phyloP scores from a whole-genome alignment of 1,140 invertebrate species.

The Matsumurasca onukii region DNA sequence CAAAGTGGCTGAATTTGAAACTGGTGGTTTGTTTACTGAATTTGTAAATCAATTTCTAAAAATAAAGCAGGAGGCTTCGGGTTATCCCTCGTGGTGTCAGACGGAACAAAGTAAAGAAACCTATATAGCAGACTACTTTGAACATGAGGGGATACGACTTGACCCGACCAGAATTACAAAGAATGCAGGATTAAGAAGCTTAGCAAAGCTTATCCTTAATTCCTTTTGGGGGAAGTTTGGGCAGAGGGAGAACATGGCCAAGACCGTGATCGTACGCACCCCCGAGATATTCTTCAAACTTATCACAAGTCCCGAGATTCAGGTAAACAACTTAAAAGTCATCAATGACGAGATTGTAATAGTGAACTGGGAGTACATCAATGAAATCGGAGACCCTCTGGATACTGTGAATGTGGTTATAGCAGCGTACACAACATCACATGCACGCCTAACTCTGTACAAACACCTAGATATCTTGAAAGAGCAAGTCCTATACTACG shows the following conservation, averaged over 20 bases:
- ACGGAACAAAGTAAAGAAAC: conserved; percentile 40
- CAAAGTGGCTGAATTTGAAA: conserved; percentile 34
- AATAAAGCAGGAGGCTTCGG: conserved; percentile 46
- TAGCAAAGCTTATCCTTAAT: conserved; percentile 47
- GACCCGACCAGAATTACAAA: conserved; percentile 44
- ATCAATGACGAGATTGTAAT: too few relatives aligned
- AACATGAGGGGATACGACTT: conserved; percentile 47
- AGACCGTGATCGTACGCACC: conserved; percentile 42
- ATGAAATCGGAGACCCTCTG: conserved; percentile 30
- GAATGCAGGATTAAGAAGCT: conserved; percentile 45
- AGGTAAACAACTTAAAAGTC: conserved; percentile 35
- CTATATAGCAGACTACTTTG: conserved; percentile 46
- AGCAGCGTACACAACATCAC: conserved; percentile 47
- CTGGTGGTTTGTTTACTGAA: conserved; percentile 41
- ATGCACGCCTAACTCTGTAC: conserved; percentile 49
- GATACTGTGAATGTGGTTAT: conserved; percentile 45
- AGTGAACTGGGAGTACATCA: conserved; percentile 38
- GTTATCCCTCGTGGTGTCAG: conserved; percentile 42
- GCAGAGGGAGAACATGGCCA: conserved; percentile 40
- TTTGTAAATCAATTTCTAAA: conserved; percentile 46
- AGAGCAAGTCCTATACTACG: conserved; percentile 46
- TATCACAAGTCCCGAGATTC: conserved; percentile 39
- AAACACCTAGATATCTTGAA: conserved; percentile 44
- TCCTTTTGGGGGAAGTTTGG: conserved; percentile 47
- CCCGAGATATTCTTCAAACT: conserved; percentile 42